Conservation (phyloP, 2,797 vertebrate species). For the Silurus aristotelis region DNA sequence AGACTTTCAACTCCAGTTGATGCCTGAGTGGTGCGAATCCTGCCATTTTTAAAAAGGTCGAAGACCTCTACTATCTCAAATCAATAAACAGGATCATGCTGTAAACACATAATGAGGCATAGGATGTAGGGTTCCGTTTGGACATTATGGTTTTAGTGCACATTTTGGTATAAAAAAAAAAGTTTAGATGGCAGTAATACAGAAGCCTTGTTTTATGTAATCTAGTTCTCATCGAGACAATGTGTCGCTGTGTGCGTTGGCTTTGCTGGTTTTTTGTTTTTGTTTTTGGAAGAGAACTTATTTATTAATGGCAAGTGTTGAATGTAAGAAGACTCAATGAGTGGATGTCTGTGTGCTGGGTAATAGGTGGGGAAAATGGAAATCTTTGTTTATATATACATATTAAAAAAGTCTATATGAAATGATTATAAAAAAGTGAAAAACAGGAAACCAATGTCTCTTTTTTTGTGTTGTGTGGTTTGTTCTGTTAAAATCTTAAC, state of each 20-base stretch:
- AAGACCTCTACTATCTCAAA: background rate
- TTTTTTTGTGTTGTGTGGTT: conserved; percentile 5
- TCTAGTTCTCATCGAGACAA: conserved; percentile 38
- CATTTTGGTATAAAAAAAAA: background rate
- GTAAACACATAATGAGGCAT: background rate
- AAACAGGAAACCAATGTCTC: conserved; percentile 21
- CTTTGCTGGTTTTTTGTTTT: conserved; percentile 56
- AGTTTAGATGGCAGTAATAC: conserved; percentile 12
- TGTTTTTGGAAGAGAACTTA: conserved; percentile 59
- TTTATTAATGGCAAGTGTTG: conserved; percentile 71
- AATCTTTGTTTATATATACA: conserved; percentile 74
- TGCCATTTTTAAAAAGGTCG: background rate
- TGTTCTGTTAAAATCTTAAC: too few relatives aligned
- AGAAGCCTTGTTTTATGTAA: conserved; percentile 33
- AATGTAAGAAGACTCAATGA: conserved; percentile 52
- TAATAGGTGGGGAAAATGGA: conserved; percentile 56
- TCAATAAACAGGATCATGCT: too few relatives aligned
- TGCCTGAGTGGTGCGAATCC: background rate
- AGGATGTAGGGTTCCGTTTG: background rate
- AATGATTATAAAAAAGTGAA: conserved; percentile 54
- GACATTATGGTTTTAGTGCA: conserved; percentile 37
- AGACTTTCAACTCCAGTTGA: background rate
- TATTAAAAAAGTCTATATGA: conserved; percentile 71
- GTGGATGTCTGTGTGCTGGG: conserved; percentile 55
- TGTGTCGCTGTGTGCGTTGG: conserved; percentile 56